Evolutionary conservation across 2,888 invertebrate genomes (phyloP), one percentile per base, ranked within the genome.

Genomic region (Caenorhabditis sp.): DNA sequence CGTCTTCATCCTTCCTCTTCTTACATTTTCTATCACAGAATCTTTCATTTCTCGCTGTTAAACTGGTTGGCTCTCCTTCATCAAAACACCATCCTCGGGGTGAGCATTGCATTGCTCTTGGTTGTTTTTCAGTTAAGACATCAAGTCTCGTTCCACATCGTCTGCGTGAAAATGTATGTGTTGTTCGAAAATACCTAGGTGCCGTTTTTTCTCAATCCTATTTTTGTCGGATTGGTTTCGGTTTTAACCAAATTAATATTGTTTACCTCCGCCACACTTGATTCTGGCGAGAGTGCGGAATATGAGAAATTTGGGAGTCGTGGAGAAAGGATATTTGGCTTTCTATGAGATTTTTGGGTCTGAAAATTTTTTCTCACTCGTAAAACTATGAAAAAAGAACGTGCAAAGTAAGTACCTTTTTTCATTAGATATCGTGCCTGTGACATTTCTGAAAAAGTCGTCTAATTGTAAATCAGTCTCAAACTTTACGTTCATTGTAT

Each of bases 111-210:
- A 19, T 49, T n/a, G n/a, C 49, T 38, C 38, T 31, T 2, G 49
- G 6, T 49, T 49, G 49, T 49, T 49, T 49, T 49, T 49, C 49
- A 49, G 49, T 49, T 49, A 49, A 49, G 49, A 49, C 49, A 49
- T 49, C 49, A 22, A 19, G 10, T 35, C 8, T 35, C 47, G 47
- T 47, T 49, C 49, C 49, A 38, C 49, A 49, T 49, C 49, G 49
- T 49, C 49, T 49, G 49, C 19, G 22, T 19, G 49, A 49, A 49
- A 49, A 49, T n/a, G 49, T 49, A 49, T 49, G 47, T 38, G 8
- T n/a, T 47, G 47, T 44, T n/a, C n/a, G n/a, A n/a, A n/a, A n/a
- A n/a, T n/a, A n/a, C n/a, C n/a, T n/a, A n/a, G n/a, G n/a, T n/a
- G n/a, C n/a, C n/a, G n/a, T 47, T 47, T 47, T 47, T n/a, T n/a